Evolutionary conservation across 1,140 invertebrate genomes (phyloP), one percentile per base, ranked within the genome.

Genomic region (Neodiprion pinetum): DNA sequence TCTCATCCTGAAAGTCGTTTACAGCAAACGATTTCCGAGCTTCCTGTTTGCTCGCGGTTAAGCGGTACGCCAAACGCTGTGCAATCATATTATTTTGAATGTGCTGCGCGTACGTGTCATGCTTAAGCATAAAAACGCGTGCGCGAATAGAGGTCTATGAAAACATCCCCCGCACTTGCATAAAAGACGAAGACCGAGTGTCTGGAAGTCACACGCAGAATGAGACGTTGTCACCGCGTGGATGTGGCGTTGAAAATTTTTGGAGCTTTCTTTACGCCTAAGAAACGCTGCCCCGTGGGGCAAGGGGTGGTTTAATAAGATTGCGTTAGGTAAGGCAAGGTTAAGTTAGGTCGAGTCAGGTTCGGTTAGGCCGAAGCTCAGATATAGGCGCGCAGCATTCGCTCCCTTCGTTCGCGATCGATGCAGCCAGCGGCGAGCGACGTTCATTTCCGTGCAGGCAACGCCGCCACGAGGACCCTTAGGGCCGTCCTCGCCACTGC

Each of bases 341-440:
- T 61, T 7, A 61, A 12, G 53, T 61, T 17, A 61, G 53, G n/a
- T 61, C 53, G 53, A 61, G 53, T 61, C 11, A 61, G 53, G 53
- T 61, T 61, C 11, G 11, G 53, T 61, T 61, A 61, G 9, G 53
- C 53, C n/a, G 11, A 17, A 17, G n/a, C n/a, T 14, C n/a, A 61
- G 53, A 17, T 61, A 11, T 9, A 61, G 53, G 11, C 53, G 53
- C 11, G 53, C 53, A 9, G n/a, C 53, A 17, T 61, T 61, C 53
- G 4, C 53, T 14, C 53, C 53, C 53, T 61, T 61, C 53, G 53
- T 61, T 61, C 9, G 53, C 53, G 53, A 61, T 61, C 53, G 53
- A 61, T 61, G 53, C 53, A 61, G 53, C 53, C 53, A 61, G 11
- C 53, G 53, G 53, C 53, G 53, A 61, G 53, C 53, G 53, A 61